Evolutionary conservation across 2,797 vertebrate species (phyloP), one percentile per base, ranked within the genome.

Genomic region (Carcharodon carcharias): DNA sequence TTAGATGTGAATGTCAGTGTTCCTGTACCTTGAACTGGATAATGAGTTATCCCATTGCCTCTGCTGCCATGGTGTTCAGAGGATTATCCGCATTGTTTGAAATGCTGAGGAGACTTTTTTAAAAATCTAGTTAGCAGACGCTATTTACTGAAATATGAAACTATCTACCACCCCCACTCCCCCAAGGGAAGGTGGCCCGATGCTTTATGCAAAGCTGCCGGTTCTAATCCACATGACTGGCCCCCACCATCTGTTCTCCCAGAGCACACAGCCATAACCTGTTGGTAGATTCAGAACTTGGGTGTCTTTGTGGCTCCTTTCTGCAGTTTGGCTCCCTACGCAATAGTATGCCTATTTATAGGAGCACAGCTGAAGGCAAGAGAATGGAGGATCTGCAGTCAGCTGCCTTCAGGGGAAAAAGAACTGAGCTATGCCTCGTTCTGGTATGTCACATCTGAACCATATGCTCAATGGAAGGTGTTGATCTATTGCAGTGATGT

Each of bases 51-150:
- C 54, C 4, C 35, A 85, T 23, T 85, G 80, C 40, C 3, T 40
- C 77, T 40, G 61, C 23, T 45, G n/a, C 91, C 45, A 11, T 26
- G 7, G 35, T 92, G 89, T 92, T 92, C 89, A 8, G 58, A 92
- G 58, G 58, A 92, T 92, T 92, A 92, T 92, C 58, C 18, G 14
- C 58, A 89, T 89, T 89, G 89, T 92, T 63, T 63, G 58, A 63
- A 92, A 8, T 65, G 35, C 58, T 92, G 56, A 92, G 35, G 56
- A 61, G 16, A 1, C 89, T 31, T 31, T 35, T 35, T 91, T 56
- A 50, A 26, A 28, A 50, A 26, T 50, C 85, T 88, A 26, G 85
- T 88, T 26, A 50, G 45, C 23, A 91, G 28, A 31, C 56, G 61
- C 4, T 61, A 58, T 63, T 92, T 63, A 61, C 58, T 40, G 58